These are phyloP conservation scores for Falco columbarius DNA, from an alignment of 2,797 vertebrate genomes.

Conservation along the genomic window DNA sequence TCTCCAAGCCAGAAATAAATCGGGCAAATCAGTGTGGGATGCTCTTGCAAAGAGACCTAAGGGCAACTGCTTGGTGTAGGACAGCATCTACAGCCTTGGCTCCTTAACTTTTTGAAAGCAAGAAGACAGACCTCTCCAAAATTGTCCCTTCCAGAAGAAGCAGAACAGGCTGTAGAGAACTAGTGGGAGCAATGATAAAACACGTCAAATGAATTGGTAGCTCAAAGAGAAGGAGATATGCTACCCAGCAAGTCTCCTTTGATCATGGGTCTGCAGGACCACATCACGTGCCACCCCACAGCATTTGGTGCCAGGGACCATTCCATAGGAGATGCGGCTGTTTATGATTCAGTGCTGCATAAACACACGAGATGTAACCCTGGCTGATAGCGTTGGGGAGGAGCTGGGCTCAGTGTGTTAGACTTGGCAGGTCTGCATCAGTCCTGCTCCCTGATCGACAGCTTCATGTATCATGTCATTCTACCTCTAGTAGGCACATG, in stretches of 20 bases:
- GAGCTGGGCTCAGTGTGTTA: neutral
- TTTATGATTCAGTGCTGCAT: neutral
- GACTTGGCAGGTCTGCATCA: neutral
- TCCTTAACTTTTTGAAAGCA: neutral
- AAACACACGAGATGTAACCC: neutral
- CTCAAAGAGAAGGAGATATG: neutral
- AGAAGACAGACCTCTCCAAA: neutral
- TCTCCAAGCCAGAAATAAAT: conserved; percentile 7
- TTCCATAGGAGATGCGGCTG: neutral
- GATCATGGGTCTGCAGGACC: neutral
- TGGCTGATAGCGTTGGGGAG: neutral
- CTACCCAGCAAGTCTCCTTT: neutral
- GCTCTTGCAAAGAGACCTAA: neutral
- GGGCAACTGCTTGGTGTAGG: neutral
- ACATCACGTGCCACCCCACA: neutral
- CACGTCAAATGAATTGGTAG: neutral
- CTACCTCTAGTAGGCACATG: neutral
- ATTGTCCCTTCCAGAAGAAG: neutral
- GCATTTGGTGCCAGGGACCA: neutral
- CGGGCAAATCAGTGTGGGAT: neutral
- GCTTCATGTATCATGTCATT: neutral
- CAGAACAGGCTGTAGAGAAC: neutral
- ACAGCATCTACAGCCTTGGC: neutral
- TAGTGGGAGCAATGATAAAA: neutral
- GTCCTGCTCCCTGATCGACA: neutral